Base-by-base conservation (phyloP, 1,140 invertebrate genomes). In the Telenomus remus region DNA sequence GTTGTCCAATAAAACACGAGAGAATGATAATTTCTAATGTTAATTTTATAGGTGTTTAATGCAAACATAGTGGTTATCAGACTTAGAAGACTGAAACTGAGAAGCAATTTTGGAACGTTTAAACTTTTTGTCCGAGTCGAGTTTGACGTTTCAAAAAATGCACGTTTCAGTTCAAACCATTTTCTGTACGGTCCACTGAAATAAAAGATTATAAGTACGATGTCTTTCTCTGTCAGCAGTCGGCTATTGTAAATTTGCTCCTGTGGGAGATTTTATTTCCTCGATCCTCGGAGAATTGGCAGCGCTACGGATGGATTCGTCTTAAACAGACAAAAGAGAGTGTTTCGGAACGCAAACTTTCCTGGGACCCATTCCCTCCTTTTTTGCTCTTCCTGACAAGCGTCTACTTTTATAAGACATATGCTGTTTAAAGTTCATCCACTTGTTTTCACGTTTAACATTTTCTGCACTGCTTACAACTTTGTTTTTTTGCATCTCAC, bases 291-390 rank as follows among this genome's bases (percentile, higher is more conserved):
- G 43, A 15, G 34, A 33, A 68, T 68, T 51, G 54, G 56, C 55
- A 68, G 56, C 56, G 14, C 37, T 39, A 48, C 48, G 27, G 39
- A 19, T 48, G 15, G 34, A 47, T 69, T 59, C 65, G 42, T 56
- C 57, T 63, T 50, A 55, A 70, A 55, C 66, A 55, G 49, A 70
- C 57, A 70, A 70, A 70, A 60, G 66, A 35, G 49, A 48, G 56
- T 50, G 63, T 55, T 60, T 61, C 46, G 37, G 27, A 44, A 57
- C 46, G 35, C 13, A 57, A 16, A 5, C 46, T 56, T 70, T 44
- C 12, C 48, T 10, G 57, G 11, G 57, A 70, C 61, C 57, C 57
- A 61, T 70, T 70, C 61, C 50, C 50, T 34, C 51, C 34, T 46
- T 49, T 14, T 35, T 14, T 61, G 13, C 35, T 50, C 43, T 44